Base-by-base conservation (phyloP, 2,888 invertebrate genomes). In the Machimus atricapillus region DNA sequence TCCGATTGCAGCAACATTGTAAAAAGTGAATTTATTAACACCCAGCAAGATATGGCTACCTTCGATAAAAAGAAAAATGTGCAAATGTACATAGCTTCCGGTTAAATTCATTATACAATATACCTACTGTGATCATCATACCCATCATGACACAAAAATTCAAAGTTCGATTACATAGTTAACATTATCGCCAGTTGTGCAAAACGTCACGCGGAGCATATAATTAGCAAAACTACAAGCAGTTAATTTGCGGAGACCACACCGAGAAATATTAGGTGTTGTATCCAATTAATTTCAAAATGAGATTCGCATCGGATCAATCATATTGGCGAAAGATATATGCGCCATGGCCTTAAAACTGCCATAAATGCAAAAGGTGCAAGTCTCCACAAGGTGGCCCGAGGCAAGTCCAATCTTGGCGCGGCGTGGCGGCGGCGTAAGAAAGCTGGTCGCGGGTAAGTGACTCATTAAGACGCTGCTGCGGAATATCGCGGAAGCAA, bases 221-320 rank as follows among this genome's bases (percentile, higher is more conserved):
- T 37, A 76, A 76, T 76, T 76, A 40, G 40, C 6, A 76, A 76
- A 76, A 76, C 40, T 19, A 40, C 76, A 66, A 66, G 76, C 76
- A n/a, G 19, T 16, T 40, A 76, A 76, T 34, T 14, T 19, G 34
- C 76, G 40, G 37, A 34, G n/a, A 76, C 37, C 19, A 40, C 76
- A 37, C 19, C 40, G 76, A 37, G n/a, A 37, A 19, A 76, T 40
- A 40, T 76, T 76, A 76, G 52, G 40, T 76, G 78, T 27, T 19
- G 27, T 76, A 34, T 76, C 76, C 46, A 78, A 78, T 78, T 78
- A 78, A 78, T 78, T 78, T 78, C n/a, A 78, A 37, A 78, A 78
- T 78, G 14, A 78, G 43, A 40, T 78, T 78, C 43, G 37, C 78
- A 43, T 76, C 43, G 37, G 23, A 43, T 78, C 37, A 78, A 43